A percentile compares a stretch with the other conserved stretches of the same genome.
phyloP scores from a whole-genome alignment of 2,797 vertebrate species.

The Pseudochirops corinnae region DNA sequence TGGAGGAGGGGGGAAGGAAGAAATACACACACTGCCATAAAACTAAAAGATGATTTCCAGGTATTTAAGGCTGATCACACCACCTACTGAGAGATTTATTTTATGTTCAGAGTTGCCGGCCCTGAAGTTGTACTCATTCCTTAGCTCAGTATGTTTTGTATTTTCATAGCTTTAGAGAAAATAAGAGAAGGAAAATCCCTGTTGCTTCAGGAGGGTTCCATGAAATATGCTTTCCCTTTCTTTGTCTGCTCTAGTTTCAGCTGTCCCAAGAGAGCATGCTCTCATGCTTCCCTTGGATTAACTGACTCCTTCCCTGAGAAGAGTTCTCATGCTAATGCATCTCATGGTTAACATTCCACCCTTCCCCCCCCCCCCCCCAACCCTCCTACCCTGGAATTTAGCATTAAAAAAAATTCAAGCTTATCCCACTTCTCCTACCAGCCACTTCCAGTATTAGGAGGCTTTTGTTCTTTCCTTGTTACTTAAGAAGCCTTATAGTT shows the following conservation, averaged over 20 bases:
- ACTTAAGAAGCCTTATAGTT: slow-evolving; percentile 26
- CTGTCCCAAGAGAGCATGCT: not conserved
- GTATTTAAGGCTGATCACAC: slow-evolving; percentile 64
- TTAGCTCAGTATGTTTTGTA: slow-evolving; percentile 29
- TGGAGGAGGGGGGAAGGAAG: slow-evolving; percentile 55
- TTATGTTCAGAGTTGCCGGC: slow-evolving; percentile 45
- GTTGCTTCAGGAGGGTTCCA: slow-evolving; percentile 11
- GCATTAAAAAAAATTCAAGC: not conserved
- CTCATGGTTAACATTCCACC: not conserved
- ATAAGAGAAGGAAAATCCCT: not conserved
- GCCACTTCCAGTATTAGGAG: slow-evolving; percentile 37
- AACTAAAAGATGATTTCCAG: slow-evolving; percentile 59
- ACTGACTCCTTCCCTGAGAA: slow-evolving; percentile 46
- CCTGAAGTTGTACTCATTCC: not conserved
- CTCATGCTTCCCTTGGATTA: slow-evolving; percentile 31
- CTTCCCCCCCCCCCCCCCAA: not conserved
- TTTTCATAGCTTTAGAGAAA: slow-evolving; percentile 50
- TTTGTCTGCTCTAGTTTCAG: slow-evolving; percentile 43
- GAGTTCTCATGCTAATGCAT: slow-evolving; percentile 32
- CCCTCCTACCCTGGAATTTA: not conserved
- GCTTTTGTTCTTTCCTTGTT: slow-evolving; percentile 22
- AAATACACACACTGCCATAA: slow-evolving; percentile 53
- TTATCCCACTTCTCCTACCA: slow-evolving; percentile 15
- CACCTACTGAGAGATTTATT: slow-evolving; percentile 67
- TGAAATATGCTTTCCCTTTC: slow-evolving; percentile 2